These are phyloP conservation scores for Mythimna lalbum DNA, from an alignment of 2,888 invertebrate genomes.

Conservation along the genomic window DNA sequence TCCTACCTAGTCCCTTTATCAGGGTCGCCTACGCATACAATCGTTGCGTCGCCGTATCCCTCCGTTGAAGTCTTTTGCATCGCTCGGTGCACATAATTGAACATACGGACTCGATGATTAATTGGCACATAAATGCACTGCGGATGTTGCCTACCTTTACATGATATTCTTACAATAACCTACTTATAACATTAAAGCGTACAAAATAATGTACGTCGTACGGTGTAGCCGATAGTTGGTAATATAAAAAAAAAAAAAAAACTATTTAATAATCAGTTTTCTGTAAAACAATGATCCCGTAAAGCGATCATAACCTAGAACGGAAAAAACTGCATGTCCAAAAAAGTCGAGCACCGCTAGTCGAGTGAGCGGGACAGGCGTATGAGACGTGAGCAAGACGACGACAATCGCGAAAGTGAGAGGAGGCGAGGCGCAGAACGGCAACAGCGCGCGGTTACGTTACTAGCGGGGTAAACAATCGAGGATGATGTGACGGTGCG, in stretches of 20 bases:
- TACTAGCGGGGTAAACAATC: constrained; percentile 88
- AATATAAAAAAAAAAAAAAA: constrained; percentile 40
- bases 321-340: constrained; percentile 87
- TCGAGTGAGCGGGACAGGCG: constrained; percentile 78
- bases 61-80: constrained; percentile 74
- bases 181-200: constrained; percentile 1
- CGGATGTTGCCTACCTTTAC: constrained; percentile 1
- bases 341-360: constrained; percentile 90
- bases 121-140: constrained; percentile 38
- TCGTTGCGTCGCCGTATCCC: constrained; percentile 63
- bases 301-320: constrained; percentile 83
- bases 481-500: constrained; percentile 82
- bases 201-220: neutral
- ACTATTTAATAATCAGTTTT: constrained; percentile 68
- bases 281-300: constrained; percentile 82
- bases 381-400: constrained; percentile 71
- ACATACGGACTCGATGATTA: constrained; percentile 54
- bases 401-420: constrained; percentile 87
- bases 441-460: constrained; percentile 88
- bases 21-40: constrained; percentile 60
- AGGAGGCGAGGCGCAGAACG: constrained; percentile 85
- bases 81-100: constrained; percentile 61
- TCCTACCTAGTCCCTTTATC: constrained; percentile 59
- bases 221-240: neutral
- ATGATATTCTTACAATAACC: constrained; percentile 16